Base-by-base conservation (phyloP, 2,888 invertebrate species). In the Tiliacea citrago region DNA sequence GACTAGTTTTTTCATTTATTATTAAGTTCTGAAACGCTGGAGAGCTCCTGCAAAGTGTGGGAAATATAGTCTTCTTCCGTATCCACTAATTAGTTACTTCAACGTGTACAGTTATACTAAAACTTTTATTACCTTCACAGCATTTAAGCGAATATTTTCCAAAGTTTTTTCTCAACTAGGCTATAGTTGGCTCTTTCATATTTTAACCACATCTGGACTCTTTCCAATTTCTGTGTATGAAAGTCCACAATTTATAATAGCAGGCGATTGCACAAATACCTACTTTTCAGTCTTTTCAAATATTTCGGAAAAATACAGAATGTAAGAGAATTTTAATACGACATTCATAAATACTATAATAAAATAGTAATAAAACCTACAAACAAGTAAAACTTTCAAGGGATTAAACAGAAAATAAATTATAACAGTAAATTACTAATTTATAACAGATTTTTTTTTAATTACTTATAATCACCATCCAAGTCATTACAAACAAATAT, bases 241-340 rank as follows among this genome's bases (percentile, higher is more conserved):
- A 87, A 88, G 81, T 86, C 79, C 81, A 85, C 78, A 82, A 88
- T 88, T 89, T 90, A 88, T 88, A 87, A 86, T 84, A 77, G 79
- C 79, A 79, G 66, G 75, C 81, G 72, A 78, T 77, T 74, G 77
- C 75, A 77, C 81, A 84, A 86, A 86, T 81, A 82, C 78, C 68
- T 70, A 74, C 49, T 42, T 67, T 70, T 65, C n/a, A 35, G 55
- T 45, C 9, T 68, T 68, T 39, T 21, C 21, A 45, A 74, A 58
- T 74, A 39, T 57, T 62, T 8, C n/a, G 45, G n/a, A 45, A 55
- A 73, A 79, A 73, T 77, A 45, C 10, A 21, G n/a, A 49, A 57
- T 29, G 2, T 51, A 13, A 42, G 7, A 21, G n/a, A 47, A 61
- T 53, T 71, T 53, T 16, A n/a, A 29, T 16, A 51, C 3, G 2